Evolutionary conservation across 1,140 invertebrate species (phyloP).

Genomic region (Zaprionus gabonicus): DNA sequence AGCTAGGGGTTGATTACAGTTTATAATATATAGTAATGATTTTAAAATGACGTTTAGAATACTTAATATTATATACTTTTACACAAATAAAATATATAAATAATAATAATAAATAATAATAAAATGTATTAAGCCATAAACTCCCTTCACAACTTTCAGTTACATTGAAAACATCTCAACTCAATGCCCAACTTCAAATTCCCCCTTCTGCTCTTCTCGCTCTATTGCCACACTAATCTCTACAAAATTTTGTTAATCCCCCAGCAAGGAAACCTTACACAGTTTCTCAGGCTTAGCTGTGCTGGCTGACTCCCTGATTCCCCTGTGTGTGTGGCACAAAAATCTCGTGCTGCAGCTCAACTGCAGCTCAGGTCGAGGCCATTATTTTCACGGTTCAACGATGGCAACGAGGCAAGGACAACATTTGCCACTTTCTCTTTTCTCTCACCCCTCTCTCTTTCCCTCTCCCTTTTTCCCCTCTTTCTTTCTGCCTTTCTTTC

Average conservation of each 20-base stretch:
- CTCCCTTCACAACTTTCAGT: background rate
- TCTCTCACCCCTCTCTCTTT: constrained; percentile 10
- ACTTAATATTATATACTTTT: background rate
- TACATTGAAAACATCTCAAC: background rate
- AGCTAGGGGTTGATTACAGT: too few species aligned
- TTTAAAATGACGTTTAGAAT: background rate
- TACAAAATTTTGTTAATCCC: constrained; percentile 9
- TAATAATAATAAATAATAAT: background rate
- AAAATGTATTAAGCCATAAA: background rate
- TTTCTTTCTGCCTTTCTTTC: background rate
- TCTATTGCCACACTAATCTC: background rate
- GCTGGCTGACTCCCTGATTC: background rate
- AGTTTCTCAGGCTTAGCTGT: background rate
- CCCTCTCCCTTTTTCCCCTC: background rate
- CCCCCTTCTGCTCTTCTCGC: background rate
- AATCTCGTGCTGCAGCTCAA: constrained; percentile 17
- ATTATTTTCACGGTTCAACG: constrained; percentile 59
- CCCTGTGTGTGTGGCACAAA: background rate
- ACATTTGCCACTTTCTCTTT: constrained; percentile 42
- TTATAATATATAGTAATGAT: background rate
- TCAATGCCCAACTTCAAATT: background rate
- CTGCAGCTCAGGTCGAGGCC: constrained; percentile 33
- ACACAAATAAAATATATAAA: too few species aligned
- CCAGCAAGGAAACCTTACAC: constrained; percentile 13
- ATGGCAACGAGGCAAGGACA: constrained; percentile 44